A percentile compares a stretch with the other conserved stretches of the same genome.
Evolutionary conservation across 2,888 invertebrate species (phyloP).

Genomic region (Hesperia comma): DNA sequence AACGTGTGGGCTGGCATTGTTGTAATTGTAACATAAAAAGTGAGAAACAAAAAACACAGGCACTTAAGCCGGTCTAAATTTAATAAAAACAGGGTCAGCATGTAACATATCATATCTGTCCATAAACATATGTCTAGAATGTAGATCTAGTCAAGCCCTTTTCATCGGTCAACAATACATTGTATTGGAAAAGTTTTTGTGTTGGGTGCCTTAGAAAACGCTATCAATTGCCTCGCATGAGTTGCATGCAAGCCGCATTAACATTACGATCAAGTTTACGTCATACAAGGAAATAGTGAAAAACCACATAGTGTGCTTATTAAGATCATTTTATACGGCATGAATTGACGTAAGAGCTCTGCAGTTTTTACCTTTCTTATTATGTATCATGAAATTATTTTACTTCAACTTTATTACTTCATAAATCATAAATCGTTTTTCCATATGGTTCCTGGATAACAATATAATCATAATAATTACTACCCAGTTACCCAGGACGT

Average conservation of each 20-base stretch:
- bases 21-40: too few species aligned
- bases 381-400: too few species aligned
- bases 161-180: neutral
- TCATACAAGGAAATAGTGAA: neutral
- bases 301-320: neutral
- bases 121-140: neutral
- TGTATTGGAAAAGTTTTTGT: neutral
- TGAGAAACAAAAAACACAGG: too few species aligned
- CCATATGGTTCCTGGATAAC: too few species aligned
- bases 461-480: too few species aligned
- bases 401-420: too few species aligned
- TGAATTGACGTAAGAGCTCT: neutral
- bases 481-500: too few species aligned
- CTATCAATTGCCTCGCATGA: conserved; percentile 1
- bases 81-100: too few species aligned
- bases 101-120: neutral
- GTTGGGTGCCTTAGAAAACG: neutral
- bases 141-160: conserved; percentile 1
- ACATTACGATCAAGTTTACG: conserved; percentile 5
- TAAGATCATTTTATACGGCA: neutral
- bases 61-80: too few species aligned
- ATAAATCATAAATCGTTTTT: too few species aligned
- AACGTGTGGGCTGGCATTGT: too few species aligned
- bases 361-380: neutral
- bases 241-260: neutral